phyloP scores from a whole-genome alignment of 2,888 invertebrate species.

The Dryocosmus kuriphilus region DNA sequence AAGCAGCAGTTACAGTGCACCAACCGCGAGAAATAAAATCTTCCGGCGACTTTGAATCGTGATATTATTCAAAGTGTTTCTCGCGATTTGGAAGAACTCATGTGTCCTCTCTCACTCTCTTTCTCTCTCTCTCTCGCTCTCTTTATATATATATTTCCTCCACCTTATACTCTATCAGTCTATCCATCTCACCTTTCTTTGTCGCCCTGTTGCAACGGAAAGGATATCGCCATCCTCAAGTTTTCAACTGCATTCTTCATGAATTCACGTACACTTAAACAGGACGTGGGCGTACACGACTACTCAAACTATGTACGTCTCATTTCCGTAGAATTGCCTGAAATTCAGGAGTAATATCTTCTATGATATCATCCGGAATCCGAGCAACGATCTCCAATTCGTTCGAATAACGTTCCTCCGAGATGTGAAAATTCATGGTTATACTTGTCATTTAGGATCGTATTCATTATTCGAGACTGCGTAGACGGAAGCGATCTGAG shows the following conservation, averaged over 20 bases:
- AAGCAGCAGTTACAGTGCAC: slow-evolving; percentile 68
- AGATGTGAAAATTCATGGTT: slow-evolving; percentile 20
- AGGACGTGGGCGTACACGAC: neutral
- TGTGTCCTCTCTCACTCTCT: neutral
- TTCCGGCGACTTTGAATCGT: slow-evolving; percentile 73
- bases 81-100: slow-evolving; percentile 65
- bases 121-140: neutral
- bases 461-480: slow-evolving; percentile 8
- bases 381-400: slow-evolving; percentile 9
- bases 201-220: slow-evolving; percentile 1
- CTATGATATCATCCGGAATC: slow-evolving; percentile 15
- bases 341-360: slow-evolving; percentile 24
- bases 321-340: slow-evolving; percentile 3
- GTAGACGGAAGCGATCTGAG: neutral
- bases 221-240: neutral
- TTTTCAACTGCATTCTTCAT: slow-evolving; percentile 29
- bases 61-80: slow-evolving; percentile 76
- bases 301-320: slow-evolving; percentile 24
- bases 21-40: slow-evolving; percentile 72
- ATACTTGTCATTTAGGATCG: slow-evolving; percentile 23
- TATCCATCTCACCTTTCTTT: slow-evolving; percentile 8
- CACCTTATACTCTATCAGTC: neutral
- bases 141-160: neutral
- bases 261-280: slow-evolving; percentile 11
- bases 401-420: neutral